These are phyloP conservation scores for Troides aeacus DNA, from an alignment of 2,888 invertebrate species.

Conservation along the genomic window DNA sequence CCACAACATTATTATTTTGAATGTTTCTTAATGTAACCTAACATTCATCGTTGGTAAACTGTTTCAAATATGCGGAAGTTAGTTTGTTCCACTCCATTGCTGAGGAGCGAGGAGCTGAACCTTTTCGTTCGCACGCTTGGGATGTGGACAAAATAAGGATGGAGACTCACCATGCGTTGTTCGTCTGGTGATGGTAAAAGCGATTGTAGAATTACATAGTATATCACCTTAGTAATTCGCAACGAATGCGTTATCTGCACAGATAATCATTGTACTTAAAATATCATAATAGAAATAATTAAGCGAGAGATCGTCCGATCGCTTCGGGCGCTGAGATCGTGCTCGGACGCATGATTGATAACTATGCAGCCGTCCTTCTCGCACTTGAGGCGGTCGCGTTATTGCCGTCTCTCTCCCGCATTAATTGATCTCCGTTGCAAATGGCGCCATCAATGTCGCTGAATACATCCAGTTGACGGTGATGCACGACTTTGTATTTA, in stretches of 20 bases:
- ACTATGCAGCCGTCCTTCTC: conserved; percentile 54
- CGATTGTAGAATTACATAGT: no score
- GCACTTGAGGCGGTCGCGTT: conserved; percentile 29
- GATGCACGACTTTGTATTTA: conserved; percentile 59
- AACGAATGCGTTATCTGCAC: conserved; percentile 50
- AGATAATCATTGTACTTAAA: conserved; percentile 72
- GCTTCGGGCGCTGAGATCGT: conserved; percentile 68
- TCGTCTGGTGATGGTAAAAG: no score
- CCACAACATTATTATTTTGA: no score
- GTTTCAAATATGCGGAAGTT: no score
- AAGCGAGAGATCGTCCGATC: conserved; percentile 68
- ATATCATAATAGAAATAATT: conserved; percentile 80
- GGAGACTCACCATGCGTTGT: no score
- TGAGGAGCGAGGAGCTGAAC: no score
- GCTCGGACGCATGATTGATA: conserved; percentile 77
- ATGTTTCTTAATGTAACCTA: no score
- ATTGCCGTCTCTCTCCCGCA: conserved; percentile 52
- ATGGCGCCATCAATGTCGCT: conserved; percentile 72
- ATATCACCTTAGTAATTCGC: conserved; percentile 64
- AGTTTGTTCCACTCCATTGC: no score
- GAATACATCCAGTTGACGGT: conserved; percentile 68
- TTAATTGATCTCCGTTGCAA: conserved; percentile 74
- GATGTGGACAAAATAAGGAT: no score
- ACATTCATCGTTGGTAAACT: no score
- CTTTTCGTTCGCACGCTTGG: no score